Evolutionary conservation across 2,113 vertebrate species (phyloP).

Genomic region (Rhea pennata): DNA sequence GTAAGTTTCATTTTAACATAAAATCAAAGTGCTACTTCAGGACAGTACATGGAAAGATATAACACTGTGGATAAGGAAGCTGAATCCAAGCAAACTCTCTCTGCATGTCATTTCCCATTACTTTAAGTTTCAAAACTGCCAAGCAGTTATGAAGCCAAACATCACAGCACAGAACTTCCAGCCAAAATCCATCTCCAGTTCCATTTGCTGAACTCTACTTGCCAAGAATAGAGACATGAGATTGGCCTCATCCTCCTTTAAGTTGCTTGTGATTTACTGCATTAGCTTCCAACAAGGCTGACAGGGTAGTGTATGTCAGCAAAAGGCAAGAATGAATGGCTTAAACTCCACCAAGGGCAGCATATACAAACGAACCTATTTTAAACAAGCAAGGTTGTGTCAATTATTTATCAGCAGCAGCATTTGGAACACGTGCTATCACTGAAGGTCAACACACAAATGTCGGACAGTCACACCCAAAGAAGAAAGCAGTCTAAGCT

Average conservation of each 20-base stretch:
- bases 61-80: neutral
- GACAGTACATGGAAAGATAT: neutral
- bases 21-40: neutral
- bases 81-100: neutral
- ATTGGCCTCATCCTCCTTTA: neutral
- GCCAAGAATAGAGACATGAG: neutral
- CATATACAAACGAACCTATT: neutral
- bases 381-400: neutral
- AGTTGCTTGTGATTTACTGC: constrained; percentile 13
- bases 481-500: neutral
- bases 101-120: neutral
- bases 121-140: constrained; percentile 13
- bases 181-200: neutral
- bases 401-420: constrained; percentile 44
- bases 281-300: neutral
- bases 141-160: constrained; percentile 31
- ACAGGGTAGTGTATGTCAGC: neutral
- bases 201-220: neutral
- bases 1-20: neutral
- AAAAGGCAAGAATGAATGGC: constrained; percentile 13
- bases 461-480: neutral
- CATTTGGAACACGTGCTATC: neutral
- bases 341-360: neutral
- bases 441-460: constrained; percentile 6
- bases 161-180: neutral